Evolutionary conservation across 64 coral and sea anemone species (phyloP).

Genomic region (Pocillopora verrucosa): DNA sequence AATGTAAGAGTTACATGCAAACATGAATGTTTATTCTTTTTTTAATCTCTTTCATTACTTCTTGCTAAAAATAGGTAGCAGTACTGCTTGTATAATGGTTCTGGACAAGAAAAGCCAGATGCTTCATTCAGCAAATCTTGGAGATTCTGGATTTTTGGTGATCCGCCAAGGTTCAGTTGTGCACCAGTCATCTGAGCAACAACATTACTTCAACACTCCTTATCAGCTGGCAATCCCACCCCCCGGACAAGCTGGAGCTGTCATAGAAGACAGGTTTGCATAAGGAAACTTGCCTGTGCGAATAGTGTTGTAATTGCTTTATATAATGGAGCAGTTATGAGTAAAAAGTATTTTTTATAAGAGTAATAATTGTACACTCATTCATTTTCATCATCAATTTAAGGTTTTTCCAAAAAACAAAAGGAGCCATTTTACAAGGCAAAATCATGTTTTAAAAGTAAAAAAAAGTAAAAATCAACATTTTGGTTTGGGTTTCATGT

Average conservation of each 20-base stretch:
- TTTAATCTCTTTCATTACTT: not conserved
- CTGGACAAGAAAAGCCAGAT: constrained; percentile 94
- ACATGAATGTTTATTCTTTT: not conserved
- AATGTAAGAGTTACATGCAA: not conserved
- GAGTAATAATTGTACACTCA: too few relatives aligned
- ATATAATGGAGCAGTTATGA: too few relatives aligned
- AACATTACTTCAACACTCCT: constrained; percentile 98
- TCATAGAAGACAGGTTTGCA: constrained; percentile 93
- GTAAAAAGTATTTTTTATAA: too few relatives aligned
- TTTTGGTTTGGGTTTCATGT: too few relatives aligned
- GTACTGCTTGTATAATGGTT: constrained; percentile 92
- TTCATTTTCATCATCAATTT: too few relatives aligned
- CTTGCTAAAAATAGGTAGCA: constrained; percentile 63
- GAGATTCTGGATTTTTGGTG: constrained; percentile 95
- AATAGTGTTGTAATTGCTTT: too few relatives aligned
- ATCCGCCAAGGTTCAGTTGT: constrained; percentile 84
- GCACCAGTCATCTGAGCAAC: constrained; percentile 93
- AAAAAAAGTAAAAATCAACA: too few relatives aligned
- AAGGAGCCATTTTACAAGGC: too few relatives aligned
- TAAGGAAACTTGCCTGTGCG: too few relatives aligned
- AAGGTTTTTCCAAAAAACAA: too few relatives aligned
- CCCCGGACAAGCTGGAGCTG: constrained; percentile 85
- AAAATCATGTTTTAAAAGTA: too few relatives aligned
- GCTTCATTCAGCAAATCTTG: constrained; percentile 87
- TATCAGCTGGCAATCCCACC: constrained; percentile 97